Conservation (phyloP, 1,140 invertebrate genomes). For the Hermatobates lingyangjiaoensis region DNA sequence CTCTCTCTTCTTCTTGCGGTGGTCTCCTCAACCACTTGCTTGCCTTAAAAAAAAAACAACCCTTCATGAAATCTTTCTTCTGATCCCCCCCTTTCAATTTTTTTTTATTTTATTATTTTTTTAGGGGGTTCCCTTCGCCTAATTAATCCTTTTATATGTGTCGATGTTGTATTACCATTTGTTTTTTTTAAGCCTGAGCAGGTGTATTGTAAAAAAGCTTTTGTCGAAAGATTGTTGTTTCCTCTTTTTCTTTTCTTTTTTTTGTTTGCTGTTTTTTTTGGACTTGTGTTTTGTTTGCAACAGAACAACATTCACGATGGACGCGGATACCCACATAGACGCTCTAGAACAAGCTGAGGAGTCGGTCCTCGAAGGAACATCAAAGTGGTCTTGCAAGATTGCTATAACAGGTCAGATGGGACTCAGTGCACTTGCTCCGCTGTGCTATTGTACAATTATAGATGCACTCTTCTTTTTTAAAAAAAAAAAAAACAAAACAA, state of each 20-base stretch:
- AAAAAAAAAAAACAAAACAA: too few species aligned
- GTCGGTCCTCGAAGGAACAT: constrained; percentile 96
- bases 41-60: neutral
- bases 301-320: constrained; percentile 91
- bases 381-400: constrained; percentile 99
- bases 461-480: too few species aligned
- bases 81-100: neutral
- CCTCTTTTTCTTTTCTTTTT: neutral
- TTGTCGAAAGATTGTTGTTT: neutral
- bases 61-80: neutral
- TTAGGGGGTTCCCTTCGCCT: neutral
- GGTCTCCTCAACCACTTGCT: neutral
- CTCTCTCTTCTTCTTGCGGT: too few species aligned
- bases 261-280: constrained; percentile 23
- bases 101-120: neutral
- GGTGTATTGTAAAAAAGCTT: neutral
- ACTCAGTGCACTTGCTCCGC: too few species aligned
- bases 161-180: neutral
- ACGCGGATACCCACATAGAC: constrained; percentile 97
- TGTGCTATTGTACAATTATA: too few species aligned
- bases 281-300: constrained; percentile 20
- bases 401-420: constrained; percentile 87
- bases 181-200: neutral
- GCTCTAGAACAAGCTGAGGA: constrained; percentile 93
- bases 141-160: neutral